Percentiles rank a stretch among this genome's conserved stretches.
These are phyloP conservation scores for Daboia siamensis DNA, from an alignment of 2,113 vertebrate species.

Conservation along the genomic window DNA sequence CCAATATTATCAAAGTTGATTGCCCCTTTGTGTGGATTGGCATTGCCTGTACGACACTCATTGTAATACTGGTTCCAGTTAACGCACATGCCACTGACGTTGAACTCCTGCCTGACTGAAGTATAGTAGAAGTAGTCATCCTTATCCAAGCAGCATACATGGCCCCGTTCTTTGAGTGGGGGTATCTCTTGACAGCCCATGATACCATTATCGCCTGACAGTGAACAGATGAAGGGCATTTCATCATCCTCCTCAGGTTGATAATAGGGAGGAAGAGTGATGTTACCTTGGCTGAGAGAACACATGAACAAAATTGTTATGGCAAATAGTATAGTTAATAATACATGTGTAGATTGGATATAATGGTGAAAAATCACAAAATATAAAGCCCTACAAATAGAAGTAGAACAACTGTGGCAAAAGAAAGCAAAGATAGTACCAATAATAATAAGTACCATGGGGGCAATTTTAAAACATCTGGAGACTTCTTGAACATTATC, in stretches of 20 bases:
- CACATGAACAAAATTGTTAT: not conserved
- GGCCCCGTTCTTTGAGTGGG: slow-evolving; percentile 82
- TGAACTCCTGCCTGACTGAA: slow-evolving; percentile 77
- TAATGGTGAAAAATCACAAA: not conserved
- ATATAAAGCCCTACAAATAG: not conserved
- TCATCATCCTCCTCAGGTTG: slow-evolving; percentile 91
- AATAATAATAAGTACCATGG: not conserved
- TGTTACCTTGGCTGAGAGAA: slow-evolving; percentile 76
- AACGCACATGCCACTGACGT: slow-evolving; percentile 84
- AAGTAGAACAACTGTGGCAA: not conserved
- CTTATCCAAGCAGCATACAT: slow-evolving; percentile 89
- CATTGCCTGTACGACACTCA: slow-evolving; percentile 85
- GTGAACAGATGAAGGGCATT: slow-evolving; percentile 95
- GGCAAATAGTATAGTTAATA: not conserved
- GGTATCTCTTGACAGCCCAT: slow-evolving; percentile 93
- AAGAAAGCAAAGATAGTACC: not conserved
- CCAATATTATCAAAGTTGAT: slow-evolving; percentile 99
- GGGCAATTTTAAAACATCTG: not conserved
- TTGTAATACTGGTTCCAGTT: slow-evolving; percentile 99
- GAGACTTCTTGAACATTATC: not conserved
- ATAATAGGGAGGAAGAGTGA: slow-evolving; percentile 89
- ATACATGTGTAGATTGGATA: not conserved
- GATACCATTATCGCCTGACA: slow-evolving; percentile 95
- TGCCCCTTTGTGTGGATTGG: slow-evolving; percentile 94
- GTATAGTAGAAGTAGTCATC: slow-evolving; percentile 85